Base-by-base conservation (phyloP, 2,113 vertebrate species). In the Calyptomena viridis region DNA sequence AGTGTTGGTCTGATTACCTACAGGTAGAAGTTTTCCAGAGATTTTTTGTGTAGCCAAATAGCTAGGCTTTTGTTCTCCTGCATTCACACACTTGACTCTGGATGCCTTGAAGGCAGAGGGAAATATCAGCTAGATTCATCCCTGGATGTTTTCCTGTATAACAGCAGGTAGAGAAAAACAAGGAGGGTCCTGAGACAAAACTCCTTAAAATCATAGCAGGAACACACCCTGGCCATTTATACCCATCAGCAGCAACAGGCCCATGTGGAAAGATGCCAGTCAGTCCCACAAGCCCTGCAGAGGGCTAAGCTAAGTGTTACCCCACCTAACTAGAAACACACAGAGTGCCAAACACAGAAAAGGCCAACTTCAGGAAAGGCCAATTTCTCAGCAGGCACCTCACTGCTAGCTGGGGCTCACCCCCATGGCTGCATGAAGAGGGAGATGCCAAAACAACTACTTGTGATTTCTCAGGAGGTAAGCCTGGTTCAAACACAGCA, bases 401-500 rank as follows among this genome's bases (percentile, higher is more conserved):
- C 4, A 4, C n/a, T 73, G 76, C 50, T 5, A 1, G 74, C 73
- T 63, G 40, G 10, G 76, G n/a, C 39, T 85, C 50, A 73, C 24
- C 49, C 22, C 79, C 9, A 1, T 27, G 58, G 80, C 72, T 8
- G 27, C 24, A 37, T 37, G 37, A n/a, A 17, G 59, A 92, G 15
- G 31, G 12, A 58, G 49, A 72, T 40, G 72, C 49, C 91, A 69
- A 49, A 90, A 80, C 31, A 28, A 69, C 63, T 12, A 8, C 30
- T 44, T 37, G 58, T 2, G 3, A 31, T 80, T 76, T 82, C n/a
- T 86, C 0, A 0, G 31, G 64, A 72, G 53, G 39, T 27, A 69
- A 76, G 31, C 7, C 46, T 31, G 39, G 44, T 37, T 23, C 0
- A 0, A 49, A 67, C 3, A 5, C 59, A 47, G 63, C 3, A 2